Evolutionary conservation across 2,113 vertebrate genomes (phyloP), one percentile per base, ranked within the genome.

Genomic region (Phoenicopterus ruber): DNA sequence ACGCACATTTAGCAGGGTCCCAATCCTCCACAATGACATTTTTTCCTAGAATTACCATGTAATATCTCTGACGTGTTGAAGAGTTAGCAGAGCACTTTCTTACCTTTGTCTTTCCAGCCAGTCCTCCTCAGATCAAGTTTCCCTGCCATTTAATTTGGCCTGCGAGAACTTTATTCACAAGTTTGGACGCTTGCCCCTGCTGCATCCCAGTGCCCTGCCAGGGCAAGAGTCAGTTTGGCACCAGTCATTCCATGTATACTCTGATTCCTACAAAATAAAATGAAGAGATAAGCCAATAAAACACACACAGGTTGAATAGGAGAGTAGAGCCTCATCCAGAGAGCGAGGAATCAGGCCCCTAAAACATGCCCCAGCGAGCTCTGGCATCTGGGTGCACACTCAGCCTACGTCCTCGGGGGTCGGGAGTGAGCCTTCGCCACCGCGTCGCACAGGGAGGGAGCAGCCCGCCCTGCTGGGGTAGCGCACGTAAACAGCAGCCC

Each of bases 381-480:
- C 47, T 58, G 57, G 4, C 13, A 55, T 46, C 17, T 22, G 31
- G 61, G 55, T 29, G 15, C 29, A 61, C n/a, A 19, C n/a, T 46
- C 7, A 10, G 15, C 17, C 52, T 49, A 52, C 17, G 5, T 13
- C 34, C 73, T 69, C n/a, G 18, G 28, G 1, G 2, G 12, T 31
- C 2, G 0, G 31, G 38, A 86, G 3, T 1, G 2, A 93, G 38
- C 10, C 14, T 62, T 76, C 17, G 29, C 42, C 44, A 28, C 24
- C 6, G 0, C 10, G 13, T 9, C 0, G 0, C 40, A 22, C 5
- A 4, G 10, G 15, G 10, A 88, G 31, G 31, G n/a, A 59, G 40
- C 24, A 54, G 26, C 49, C 49, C 57, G 42, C 31, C 34, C 38
- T n/a, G 17, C 40, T 13, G 26, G 31, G 17, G 13, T 38, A 70